Conservation (phyloP, 2,888 invertebrate species). For the Amphipyra berbera region DNA sequence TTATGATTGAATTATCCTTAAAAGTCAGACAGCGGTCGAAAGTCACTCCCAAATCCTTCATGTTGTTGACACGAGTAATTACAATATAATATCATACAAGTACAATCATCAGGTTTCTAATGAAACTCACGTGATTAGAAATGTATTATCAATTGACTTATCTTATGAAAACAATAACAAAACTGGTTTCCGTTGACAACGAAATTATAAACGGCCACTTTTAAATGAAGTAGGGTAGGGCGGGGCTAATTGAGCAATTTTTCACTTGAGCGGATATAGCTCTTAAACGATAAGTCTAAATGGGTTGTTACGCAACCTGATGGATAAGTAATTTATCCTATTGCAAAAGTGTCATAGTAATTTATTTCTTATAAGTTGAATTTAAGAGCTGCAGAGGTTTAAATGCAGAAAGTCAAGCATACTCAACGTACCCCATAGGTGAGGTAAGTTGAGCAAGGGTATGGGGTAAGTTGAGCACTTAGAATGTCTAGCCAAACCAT, state of each 20-base stretch:
- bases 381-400: conserved; percentile 56
- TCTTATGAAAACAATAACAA: too few relatives aligned
- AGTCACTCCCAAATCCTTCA: too few relatives aligned
- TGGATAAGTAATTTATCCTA: conserved; percentile 3
- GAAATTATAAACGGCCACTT: too few relatives aligned
- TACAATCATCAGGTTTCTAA: too few relatives aligned
- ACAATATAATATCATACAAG: too few relatives aligned
- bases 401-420: conserved; percentile 51
- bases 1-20: too few relatives aligned
- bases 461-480: conserved; percentile 11
- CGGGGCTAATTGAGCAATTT: conserved; percentile 12
- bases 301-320: conserved; percentile 1
- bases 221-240: conserved; percentile 10
- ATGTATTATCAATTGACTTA: too few relatives aligned
- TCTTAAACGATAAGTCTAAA: conserved; percentile 3
- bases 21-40: too few relatives aligned
- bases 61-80: too few relatives aligned
- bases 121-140: too few relatives aligned
- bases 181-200: too few relatives aligned
- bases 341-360: neutral
- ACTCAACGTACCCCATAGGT: conserved; percentile 59
- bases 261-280: conserved; percentile 4
- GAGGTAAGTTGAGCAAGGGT: conserved; percentile 60
- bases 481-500: too few relatives aligned
- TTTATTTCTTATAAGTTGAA: conserved; percentile 9